Evolutionary conservation across 64 coral and sea anemone species (phyloP).

Genomic region (Astreopora myriophthalma): DNA sequence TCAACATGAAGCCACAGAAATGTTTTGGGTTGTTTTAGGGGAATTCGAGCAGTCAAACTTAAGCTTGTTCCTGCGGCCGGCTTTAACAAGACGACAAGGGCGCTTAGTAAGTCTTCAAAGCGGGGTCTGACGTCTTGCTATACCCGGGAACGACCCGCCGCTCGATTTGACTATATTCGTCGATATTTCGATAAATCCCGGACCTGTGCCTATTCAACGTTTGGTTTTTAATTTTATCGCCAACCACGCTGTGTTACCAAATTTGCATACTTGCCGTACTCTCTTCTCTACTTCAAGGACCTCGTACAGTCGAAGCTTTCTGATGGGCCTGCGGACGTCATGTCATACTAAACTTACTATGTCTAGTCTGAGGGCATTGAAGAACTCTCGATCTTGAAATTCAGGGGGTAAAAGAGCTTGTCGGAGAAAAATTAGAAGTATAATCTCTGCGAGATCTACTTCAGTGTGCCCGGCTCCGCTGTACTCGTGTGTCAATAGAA

Average conservation of each 20-base stretch:
- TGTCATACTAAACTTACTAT: neutral
- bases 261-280: too few species aligned
- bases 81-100: too few species aligned
- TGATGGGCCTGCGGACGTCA: neutral
- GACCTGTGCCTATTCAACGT: neutral
- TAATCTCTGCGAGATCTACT: neutral
- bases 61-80: too few species aligned
- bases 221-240: too few species aligned
- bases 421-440: conserved; percentile 1
- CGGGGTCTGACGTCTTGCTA: too few species aligned
- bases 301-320: neutral
- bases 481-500: neutral
- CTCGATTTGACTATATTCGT: neutral
- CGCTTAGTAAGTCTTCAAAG: too few species aligned
- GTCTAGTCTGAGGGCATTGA: neutral
- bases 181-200: neutral
- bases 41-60: too few species aligned
- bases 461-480: neutral
- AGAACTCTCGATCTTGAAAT: neutral
- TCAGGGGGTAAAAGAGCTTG: conserved; percentile 9
- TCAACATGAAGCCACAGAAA: too few species aligned
- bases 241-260: too few species aligned
- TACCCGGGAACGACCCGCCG: too few species aligned
- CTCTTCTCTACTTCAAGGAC: neutral
- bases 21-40: too few species aligned